phyloP scores from a whole-genome alignment of 2,888 invertebrate genomes.

The Octodonta nipae region DNA sequence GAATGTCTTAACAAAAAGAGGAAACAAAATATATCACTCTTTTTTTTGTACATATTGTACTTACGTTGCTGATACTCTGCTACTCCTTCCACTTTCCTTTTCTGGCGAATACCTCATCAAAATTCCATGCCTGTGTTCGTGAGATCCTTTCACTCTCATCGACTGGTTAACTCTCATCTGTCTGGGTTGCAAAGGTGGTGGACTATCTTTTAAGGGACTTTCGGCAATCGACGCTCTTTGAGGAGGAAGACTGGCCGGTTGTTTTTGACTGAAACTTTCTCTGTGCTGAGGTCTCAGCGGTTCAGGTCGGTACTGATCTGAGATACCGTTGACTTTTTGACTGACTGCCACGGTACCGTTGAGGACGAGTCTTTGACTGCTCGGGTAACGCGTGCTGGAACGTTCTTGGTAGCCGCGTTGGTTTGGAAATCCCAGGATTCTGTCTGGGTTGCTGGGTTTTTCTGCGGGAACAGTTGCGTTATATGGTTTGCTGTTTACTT shows the following conservation, averaged over 20 bases:
- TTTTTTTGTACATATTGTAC: too few species aligned
- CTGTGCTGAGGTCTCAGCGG: slow-evolving; percentile 22
- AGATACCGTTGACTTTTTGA: slow-evolving; percentile 30
- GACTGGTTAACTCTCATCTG: slow-evolving; percentile 32
- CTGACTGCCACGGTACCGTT: slow-evolving; percentile 36
- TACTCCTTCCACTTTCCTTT: too few species aligned
- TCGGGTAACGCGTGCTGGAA: slow-evolving; percentile 34
- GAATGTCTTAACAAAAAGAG: too few species aligned
- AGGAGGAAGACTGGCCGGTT: too few species aligned
- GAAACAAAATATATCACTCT: too few species aligned
- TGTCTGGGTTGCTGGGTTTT: slow-evolving; percentile 15
- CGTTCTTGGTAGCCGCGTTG: slow-evolving; percentile 32
- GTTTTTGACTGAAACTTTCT: too few species aligned
- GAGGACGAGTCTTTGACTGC: slow-evolving; percentile 37
- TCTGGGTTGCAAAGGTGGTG: slow-evolving; percentile 33
- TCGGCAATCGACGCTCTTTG: slow-evolving; percentile 32
- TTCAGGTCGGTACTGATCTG: slow-evolving; percentile 31
- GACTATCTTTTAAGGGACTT: slow-evolving; percentile 21
- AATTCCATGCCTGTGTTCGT: slow-evolving; percentile 16
- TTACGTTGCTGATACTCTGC: too few species aligned
- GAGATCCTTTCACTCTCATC: slow-evolving; percentile 32
- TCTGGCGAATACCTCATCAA: too few species aligned
- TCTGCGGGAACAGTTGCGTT: slow-evolving; percentile 15
- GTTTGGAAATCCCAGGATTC: slow-evolving; percentile 23
- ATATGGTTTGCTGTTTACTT: slow-evolving; percentile 26